A percentile compares a stretch with the other conserved stretches of the same genome.
phyloP scores from a whole-genome alignment of 2,888 invertebrate species.

The Volucella bombylans region DNA sequence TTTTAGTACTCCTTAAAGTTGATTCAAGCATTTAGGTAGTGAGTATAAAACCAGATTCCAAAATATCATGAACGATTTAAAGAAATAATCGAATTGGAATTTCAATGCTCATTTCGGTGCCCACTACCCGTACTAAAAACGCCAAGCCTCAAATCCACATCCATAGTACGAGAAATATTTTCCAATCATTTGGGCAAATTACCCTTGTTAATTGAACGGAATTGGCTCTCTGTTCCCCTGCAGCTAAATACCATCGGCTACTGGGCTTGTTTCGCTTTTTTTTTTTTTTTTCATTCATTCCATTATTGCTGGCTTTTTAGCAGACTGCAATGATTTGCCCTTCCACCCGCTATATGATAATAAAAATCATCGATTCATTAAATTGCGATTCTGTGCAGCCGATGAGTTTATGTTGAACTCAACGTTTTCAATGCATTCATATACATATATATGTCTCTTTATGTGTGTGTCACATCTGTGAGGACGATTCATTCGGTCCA shows the following conservation, averaged over 20 bases:
- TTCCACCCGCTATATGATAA: conserved; percentile 40
- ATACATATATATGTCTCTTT: not conserved
- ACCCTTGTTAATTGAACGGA: conserved; percentile 71
- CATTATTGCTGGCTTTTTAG: not conserved
- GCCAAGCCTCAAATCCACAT: not conserved
- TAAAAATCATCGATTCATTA: conserved; percentile 74
- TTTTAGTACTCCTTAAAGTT: too few relatives aligned
- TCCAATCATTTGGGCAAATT: conserved; percentile 73
- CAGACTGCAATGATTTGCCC: conserved; percentile 14
- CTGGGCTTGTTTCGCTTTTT: conserved; percentile 23
- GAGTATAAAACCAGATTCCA: conserved; percentile 8
- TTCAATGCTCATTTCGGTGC: not conserved
- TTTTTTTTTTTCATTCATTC: not conserved
- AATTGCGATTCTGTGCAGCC: conserved; percentile 71
- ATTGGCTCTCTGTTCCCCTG: conserved; percentile 61
- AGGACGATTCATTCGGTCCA: conserved; percentile 49
- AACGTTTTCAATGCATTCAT: conserved; percentile 46
- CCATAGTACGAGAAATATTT: conserved; percentile 63
- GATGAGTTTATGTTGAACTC: conserved; percentile 72
- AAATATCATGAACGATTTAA: conserved; percentile 9
- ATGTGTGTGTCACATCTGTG: conserved; percentile 55
- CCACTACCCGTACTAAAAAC: not conserved
- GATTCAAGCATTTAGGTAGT: too few relatives aligned
- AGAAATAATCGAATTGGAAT: too few relatives aligned
- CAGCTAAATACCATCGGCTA: conserved; percentile 55